A percentile compares a stretch with the other conserved stretches of the same genome.
Evolutionary conservation across 2,888 invertebrate species (phyloP).

Genomic region (Antitype chi): DNA sequence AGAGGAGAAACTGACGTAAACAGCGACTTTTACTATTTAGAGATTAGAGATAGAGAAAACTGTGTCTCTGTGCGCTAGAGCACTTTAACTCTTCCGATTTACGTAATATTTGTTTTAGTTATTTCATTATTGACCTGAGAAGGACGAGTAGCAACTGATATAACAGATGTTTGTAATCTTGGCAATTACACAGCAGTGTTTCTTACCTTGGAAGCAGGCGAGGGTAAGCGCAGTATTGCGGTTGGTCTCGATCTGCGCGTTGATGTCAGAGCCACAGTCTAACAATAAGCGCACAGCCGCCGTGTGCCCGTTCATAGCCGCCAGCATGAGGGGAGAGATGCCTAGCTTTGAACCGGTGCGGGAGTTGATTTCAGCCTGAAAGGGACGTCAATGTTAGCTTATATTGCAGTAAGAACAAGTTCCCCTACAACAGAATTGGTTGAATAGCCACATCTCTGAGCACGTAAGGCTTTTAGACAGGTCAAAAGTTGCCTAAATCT

Average conservation of each 20-base stretch:
- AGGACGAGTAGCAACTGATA: not conserved
- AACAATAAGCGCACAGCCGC: conserved; percentile 98
- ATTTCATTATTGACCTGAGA: not conserved
- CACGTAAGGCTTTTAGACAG: not conserved
- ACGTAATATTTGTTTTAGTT: not conserved
- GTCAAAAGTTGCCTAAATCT: not conserved
- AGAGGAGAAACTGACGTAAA: no score
- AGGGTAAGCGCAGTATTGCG: conserved; percentile 99
- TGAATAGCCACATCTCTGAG: not conserved
- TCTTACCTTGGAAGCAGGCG: conserved; percentile 98
- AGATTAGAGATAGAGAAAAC: not conserved
- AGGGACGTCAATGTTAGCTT: not conserved
- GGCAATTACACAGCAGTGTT: not conserved
- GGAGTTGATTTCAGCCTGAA: conserved; percentile 98
- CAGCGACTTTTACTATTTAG: no score
- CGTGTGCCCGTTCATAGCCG: conserved; percentile 98
- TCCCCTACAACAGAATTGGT: not conserved
- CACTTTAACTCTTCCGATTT: not conserved
- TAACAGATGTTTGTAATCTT: not conserved
- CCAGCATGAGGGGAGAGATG: conserved; percentile 99
- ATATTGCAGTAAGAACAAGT: not conserved
- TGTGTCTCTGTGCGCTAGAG: not conserved
- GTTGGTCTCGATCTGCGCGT: conserved; percentile 99
- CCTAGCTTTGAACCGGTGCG: conserved; percentile 99
- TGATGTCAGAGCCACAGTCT: conserved; percentile 99